phyloP scores from a whole-genome alignment of 2,797 vertebrate genomes.

The Neomorphus geoffroyi region DNA sequence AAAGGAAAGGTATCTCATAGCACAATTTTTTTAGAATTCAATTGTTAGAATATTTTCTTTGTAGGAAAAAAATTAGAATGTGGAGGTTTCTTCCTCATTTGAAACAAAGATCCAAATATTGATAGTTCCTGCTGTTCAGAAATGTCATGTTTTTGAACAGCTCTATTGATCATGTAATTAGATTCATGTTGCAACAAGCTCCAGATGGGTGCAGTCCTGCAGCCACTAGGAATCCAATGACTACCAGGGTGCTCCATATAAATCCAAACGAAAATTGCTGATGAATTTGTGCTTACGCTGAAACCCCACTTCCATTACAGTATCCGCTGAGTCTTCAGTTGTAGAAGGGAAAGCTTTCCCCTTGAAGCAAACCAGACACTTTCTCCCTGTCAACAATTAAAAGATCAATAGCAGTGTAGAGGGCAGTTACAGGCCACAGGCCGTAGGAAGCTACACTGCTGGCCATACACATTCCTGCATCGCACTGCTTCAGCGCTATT shows the following conservation, averaged over 20 bases:
- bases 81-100: neutral
- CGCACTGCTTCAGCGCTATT: neutral
- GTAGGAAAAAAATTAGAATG: neutral
- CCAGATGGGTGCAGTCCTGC: neutral
- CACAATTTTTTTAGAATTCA: neutral
- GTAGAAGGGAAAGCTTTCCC: neutral
- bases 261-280: neutral
- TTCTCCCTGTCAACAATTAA: neutral
- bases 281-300: neutral
- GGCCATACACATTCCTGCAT: fast-evolving
- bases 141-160: neutral
- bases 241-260: neutral
- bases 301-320: neutral
- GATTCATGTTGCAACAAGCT: neutral
- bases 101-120: neutral
- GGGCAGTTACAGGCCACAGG: neutral
- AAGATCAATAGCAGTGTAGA: neutral
- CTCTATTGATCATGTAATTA: neutral
- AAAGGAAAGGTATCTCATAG: neutral
- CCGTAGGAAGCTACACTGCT: neutral
- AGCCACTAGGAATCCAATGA: neutral
- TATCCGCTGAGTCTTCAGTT: neutral
- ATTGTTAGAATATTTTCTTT: neutral
- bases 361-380: neutral
- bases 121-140: neutral